Percentiles rank a stretch among this genome's conserved stretches.
phyloP scores from a whole-genome alignment of 2,888 invertebrate species.

The Lithophane socia region DNA sequence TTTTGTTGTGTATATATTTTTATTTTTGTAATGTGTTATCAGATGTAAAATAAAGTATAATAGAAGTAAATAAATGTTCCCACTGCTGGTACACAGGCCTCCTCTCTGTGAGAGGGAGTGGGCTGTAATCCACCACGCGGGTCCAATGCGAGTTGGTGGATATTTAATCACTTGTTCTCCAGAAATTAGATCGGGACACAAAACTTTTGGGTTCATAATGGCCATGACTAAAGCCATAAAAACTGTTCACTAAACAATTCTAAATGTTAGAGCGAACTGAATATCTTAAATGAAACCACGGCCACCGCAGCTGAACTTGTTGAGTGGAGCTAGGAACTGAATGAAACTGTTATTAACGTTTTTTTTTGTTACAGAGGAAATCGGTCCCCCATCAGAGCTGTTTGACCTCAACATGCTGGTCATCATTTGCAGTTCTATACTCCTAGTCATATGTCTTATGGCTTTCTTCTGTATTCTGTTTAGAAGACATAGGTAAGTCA shows the following conservation, averaged over 20 bases:
- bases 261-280: background rate
- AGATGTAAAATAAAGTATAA: no score
- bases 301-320: background rate
- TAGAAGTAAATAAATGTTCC: no score
- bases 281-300: background rate
- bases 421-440: slow-evolving; percentile 87
- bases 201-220: background rate
- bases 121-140: no score
- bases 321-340: background rate
- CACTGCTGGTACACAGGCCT: no score
- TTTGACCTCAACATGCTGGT: slow-evolving; percentile 88
- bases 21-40: no score
- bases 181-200: background rate
- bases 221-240: background rate
- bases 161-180: no score
- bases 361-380: slow-evolving; percentile 82
- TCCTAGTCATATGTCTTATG: slow-evolving; percentile 84
- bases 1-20: no score
- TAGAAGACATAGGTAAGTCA: slow-evolving; percentile 83
- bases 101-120: no score
- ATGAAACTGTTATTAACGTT: background rate
- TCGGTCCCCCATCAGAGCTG: slow-evolving; percentile 87
- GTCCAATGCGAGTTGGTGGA: no score
- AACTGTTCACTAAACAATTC: no score
- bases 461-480: slow-evolving; percentile 87